A percentile compares a stretch with the other conserved stretches of the same genome.
Evolutionary conservation across 1,140 invertebrate species (phyloP).

Genomic region (Macrosteles quadrilineatus): DNA sequence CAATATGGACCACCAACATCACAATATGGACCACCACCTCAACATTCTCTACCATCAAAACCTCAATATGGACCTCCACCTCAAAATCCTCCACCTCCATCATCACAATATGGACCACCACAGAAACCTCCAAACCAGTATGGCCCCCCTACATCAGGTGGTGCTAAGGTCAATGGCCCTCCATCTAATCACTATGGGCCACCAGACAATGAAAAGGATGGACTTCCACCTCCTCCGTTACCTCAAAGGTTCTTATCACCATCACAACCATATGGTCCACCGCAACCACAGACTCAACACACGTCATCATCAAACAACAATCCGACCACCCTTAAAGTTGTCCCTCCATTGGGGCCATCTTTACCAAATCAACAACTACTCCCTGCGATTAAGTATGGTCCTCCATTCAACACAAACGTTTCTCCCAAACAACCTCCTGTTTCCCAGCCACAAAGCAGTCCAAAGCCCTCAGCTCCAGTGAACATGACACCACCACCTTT

Average conservation of each 20-base stretch:
- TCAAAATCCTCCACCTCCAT: slow-evolving; percentile 21
- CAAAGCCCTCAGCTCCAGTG: neutral
- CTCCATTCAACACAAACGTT: neutral
- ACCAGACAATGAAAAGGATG: neutral
- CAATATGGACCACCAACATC: slow-evolving; percentile 17
- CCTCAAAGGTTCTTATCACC: neutral
- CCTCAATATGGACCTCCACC: slow-evolving; percentile 25
- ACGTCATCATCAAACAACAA: slow-evolving; percentile 3
- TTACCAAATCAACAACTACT: neutral
- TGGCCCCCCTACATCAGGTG: neutral
- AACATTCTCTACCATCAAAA: slow-evolving; percentile 12
- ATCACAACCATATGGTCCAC: neutral
- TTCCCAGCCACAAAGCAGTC: no score
- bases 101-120: neutral
- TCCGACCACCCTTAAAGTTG: neutral
- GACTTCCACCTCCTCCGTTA: slow-evolving; percentile 2
- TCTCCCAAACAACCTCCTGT: neutral
- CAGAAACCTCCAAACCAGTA: neutral
- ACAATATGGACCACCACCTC: slow-evolving; percentile 27
- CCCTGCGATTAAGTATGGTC: slow-evolving; percentile 4
- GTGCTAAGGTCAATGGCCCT: neutral
- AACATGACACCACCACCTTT: neutral
- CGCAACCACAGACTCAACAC: neutral
- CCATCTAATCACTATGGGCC: neutral
- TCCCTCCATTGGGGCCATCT: neutral